Evolutionary conservation across 2,888 invertebrate genomes (phyloP).

Genomic region (Polymixis flavicincta): DNA sequence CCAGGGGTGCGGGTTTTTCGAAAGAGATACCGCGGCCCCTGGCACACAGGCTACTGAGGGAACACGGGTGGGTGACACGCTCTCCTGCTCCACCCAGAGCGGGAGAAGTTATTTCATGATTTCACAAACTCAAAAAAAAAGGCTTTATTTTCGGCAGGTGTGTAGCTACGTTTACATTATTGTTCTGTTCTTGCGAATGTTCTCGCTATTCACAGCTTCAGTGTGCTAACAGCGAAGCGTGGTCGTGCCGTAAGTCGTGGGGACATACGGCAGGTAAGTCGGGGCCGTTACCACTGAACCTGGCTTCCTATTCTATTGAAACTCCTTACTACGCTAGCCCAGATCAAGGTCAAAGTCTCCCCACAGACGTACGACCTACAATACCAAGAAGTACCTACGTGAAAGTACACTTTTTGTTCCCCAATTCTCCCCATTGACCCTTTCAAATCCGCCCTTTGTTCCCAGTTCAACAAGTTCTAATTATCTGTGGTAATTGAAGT

Average conservation of each 20-base stretch:
- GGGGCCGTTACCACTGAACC: too few species aligned
- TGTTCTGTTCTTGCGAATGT: background rate
- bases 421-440: background rate
- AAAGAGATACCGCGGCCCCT: too few species aligned
- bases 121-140: too few species aligned
- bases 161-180: background rate
- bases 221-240: constrained; percentile 7
- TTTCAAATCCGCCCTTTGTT: background rate
- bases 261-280: too few species aligned
- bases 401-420: background rate
- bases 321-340: too few species aligned
- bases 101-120: too few species aligned
- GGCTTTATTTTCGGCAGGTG: background rate
- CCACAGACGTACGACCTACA: background rate
- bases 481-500: constrained; percentile 33
- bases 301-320: background rate
- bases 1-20: too few species aligned
- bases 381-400: background rate
- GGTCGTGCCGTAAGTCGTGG: too few species aligned
- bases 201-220: background rate
- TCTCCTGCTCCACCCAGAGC: too few species aligned
- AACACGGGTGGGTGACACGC: too few species aligned
- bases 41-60: too few species aligned
- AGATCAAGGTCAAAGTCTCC: too few species aligned
- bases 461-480: constrained; percentile 22